These are phyloP conservation scores for Brachionus manjavacas DNA, from an alignment of 1,140 invertebrate genomes.

Conservation along the genomic window DNA sequence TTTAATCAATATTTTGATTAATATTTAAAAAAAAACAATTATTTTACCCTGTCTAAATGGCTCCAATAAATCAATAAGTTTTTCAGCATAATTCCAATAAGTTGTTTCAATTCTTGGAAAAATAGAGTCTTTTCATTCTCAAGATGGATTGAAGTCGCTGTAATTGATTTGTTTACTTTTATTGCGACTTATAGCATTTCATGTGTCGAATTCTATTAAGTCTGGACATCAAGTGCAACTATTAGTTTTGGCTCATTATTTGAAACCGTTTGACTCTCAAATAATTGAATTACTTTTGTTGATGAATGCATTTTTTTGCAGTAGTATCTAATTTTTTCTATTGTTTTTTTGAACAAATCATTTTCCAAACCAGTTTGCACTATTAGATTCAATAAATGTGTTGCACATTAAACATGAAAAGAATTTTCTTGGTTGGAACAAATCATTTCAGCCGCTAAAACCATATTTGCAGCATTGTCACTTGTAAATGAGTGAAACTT, in stretches of 20 bases:
- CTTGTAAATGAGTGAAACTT: neutral
- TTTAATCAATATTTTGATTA: neutral
- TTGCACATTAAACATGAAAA: neutral
- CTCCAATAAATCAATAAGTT: neutral
- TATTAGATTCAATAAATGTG: neutral
- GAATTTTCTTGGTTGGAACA: neutral
- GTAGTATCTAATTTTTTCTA: neutral
- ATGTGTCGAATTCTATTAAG: neutral
- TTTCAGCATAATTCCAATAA: neutral
- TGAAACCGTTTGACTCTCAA: neutral
- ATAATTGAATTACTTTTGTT: neutral
- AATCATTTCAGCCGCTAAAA: neutral
- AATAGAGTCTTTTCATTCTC: neutral
- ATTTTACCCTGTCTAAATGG: neutral
- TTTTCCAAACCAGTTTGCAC: neutral
- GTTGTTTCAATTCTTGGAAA: neutral
- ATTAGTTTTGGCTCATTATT: no score
- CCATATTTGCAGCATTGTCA: neutral
- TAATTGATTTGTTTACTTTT: neutral
- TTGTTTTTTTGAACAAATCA: neutral
- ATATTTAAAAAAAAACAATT: neutral
- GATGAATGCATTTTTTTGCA: neutral
- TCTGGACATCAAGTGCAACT: neutral
- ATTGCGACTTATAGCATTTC: neutral
- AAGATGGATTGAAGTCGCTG: neutral